Evolutionary conservation across 2,113 vertebrate species (phyloP), one percentile per base, ranked within the genome.

Genomic region (Ibidorhyncha struthersii): DNA sequence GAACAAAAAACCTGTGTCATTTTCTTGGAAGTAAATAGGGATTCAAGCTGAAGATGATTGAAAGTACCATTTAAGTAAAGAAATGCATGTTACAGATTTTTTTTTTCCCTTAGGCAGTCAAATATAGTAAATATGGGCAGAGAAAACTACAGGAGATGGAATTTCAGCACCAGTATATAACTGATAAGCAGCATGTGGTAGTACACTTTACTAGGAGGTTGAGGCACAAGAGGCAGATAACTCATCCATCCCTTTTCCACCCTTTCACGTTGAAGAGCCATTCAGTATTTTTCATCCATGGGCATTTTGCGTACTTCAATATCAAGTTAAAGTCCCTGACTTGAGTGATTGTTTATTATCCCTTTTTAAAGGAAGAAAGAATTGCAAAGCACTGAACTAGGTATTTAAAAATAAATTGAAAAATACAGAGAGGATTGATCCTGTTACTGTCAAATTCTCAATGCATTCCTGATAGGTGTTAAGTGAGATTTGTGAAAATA

Each of bases 211-310:
- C 15, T 29, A 20, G 20, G 4, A 59, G 21, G 15, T 10, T 38
- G n/a, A 47, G 56, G 69, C 38, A 26, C 9, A 21, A 23, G 62
- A 59, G 32, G 12, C 15, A 25, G 62, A 12, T 8, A 52, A 41
- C 17, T 69, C 3, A 0, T 50, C 41, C 47, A 3, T 47, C 8
- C 45, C 20, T 38, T 61, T 65, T 38, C 34, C 3, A 1, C 19
- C 18, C 15, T 12, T 49, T 77, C 27, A 7, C 2, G 0, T 2
- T 26, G 67, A 78, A 30, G 45, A 76, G 29, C 58, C 14, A 10
- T 12, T n/a, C 45, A 9, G 20, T 40, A 8, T 14, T 87, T 76
- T 50, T 38, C 19, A 40, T 52, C 17, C 1, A 1, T 12, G 11
- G 25, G 8, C 32, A 8, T 69, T 50, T 52, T 34, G 25, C 4